phyloP scores from a whole-genome alignment of 2,888 invertebrate species.

The Drosophila siamana region DNA sequence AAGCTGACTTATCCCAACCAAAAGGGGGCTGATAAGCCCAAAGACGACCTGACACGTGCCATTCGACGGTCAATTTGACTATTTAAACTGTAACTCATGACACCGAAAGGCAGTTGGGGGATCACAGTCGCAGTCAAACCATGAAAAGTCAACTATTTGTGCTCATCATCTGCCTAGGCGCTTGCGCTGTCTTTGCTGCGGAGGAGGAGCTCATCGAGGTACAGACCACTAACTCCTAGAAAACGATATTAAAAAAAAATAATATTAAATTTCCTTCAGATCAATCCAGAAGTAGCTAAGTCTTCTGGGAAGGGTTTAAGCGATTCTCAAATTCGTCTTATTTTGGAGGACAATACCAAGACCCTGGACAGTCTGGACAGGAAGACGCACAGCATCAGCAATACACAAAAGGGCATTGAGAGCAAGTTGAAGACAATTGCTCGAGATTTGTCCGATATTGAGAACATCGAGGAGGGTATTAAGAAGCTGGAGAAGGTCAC shows the following conservation, averaged over 20 bases:
- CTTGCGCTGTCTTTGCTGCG: slow-evolving; percentile 3
- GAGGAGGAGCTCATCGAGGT: slow-evolving; percentile 11
- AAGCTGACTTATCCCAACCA: no score
- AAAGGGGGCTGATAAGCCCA: slow-evolving; percentile 25
- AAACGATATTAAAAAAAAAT: background rate
- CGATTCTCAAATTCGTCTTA: background rate
- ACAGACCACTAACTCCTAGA: background rate
- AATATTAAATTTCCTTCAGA: background rate
- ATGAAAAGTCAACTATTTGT: slow-evolving; percentile 50
- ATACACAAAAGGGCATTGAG: slow-evolving; percentile 60
- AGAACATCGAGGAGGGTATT: slow-evolving; percentile 38
- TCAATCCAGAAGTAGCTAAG: background rate
- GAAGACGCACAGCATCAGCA: slow-evolving; percentile 20
- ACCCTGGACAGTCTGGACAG: slow-evolving; percentile 28
- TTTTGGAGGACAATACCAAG: slow-evolving; percentile 37
- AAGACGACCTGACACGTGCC: slow-evolving; percentile 31
- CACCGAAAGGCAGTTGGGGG: slow-evolving; percentile 32
- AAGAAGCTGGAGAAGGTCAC: slow-evolving; percentile 27
- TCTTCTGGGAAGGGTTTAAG: background rate
- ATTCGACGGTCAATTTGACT: slow-evolving; percentile 8
- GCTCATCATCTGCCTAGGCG: slow-evolving; percentile 30
- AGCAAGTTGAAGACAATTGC: slow-evolving; percentile 44
- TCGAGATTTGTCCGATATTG: slow-evolving; percentile 40
- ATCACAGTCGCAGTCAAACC: slow-evolving; percentile 20
- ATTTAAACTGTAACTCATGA: slow-evolving; percentile 47